Conservation (phyloP, 2,888 invertebrate genomes). For the Nycteola revayana region DNA sequence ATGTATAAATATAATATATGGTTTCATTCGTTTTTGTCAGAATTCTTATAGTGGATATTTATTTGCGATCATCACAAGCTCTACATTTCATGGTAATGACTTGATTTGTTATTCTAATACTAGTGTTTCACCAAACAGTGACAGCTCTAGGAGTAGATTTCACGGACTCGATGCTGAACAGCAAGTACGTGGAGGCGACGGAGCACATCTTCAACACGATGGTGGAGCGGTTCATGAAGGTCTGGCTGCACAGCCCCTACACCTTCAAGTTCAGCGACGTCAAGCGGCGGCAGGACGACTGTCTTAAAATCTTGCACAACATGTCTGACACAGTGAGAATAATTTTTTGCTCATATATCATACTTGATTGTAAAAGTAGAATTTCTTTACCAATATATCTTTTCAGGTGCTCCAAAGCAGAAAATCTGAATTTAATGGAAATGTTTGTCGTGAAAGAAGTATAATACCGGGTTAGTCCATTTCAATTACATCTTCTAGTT, state of each 20-base stretch:
- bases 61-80: no score
- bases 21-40: no score
- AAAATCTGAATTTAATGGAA: conserved; percentile 46
- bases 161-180: conserved; percentile 50
- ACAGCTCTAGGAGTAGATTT: conserved; percentile 63
- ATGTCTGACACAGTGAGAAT: no score
- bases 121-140: no score
- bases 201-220: conserved; percentile 53
- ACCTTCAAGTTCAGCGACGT: conserved; percentile 50
- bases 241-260: conserved; percentile 52
- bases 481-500: no score
- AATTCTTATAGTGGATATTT: no score
- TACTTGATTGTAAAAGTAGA: no score
- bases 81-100: not conserved
- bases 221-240: conserved; percentile 57
- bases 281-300: conserved; percentile 53
- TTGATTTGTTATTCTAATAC: not conserved
- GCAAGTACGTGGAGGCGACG: conserved; percentile 54
- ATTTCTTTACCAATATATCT: no score
- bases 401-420: conserved; percentile 53
- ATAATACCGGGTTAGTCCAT: conserved; percentile 42
- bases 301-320: conserved; percentile 54
- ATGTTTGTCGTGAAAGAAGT: conserved; percentile 31
- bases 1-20: no score
- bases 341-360: no score